These are phyloP conservation scores for Dolichopus griseipennis DNA, from an alignment of 2,888 invertebrate species.

Conservation along the genomic window DNA sequence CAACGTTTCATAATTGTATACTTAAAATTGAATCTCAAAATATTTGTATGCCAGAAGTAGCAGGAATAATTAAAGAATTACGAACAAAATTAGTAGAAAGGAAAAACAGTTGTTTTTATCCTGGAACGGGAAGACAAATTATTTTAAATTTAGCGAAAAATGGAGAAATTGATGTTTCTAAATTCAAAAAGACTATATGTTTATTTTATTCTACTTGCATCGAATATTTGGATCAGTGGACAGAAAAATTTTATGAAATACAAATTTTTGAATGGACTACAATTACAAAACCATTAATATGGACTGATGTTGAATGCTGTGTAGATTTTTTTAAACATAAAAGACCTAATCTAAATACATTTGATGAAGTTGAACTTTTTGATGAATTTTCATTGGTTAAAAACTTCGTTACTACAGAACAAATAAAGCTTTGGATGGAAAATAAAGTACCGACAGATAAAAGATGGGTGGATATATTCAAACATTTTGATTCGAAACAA, in stretches of 20 bases:
- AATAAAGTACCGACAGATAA: neutral
- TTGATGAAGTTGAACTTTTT: neutral
- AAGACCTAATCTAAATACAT: neutral
- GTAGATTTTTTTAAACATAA: neutral
- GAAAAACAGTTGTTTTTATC: constrained; percentile 16
- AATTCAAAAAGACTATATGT: neutral
- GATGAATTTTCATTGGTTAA: neutral
- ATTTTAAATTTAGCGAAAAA: no score
- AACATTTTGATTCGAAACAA: constrained; percentile 1
- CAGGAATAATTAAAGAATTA: constrained; percentile 17
- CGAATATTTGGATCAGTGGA: no score
- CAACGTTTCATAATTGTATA: constrained; percentile 20
- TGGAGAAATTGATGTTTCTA: constrained; percentile 10
- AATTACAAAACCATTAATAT: neutral
- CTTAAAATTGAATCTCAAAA: constrained; percentile 19
- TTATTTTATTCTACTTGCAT: no score
- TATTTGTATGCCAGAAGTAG: constrained; percentile 17
- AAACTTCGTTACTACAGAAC: neutral
- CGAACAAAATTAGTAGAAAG: constrained; percentile 18
- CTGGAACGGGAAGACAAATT: constrained; percentile 17
- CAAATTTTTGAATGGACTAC: neutral
- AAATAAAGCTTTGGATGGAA: neutral
- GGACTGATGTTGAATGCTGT: neutral
- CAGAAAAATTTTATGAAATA: neutral
- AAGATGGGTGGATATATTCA: constrained; percentile 7